A percentile compares a stretch with the other conserved stretches of the same genome.
phyloP scores from a whole-genome alignment of 2,888 invertebrate species.

The Drymonia ruficornis region DNA sequence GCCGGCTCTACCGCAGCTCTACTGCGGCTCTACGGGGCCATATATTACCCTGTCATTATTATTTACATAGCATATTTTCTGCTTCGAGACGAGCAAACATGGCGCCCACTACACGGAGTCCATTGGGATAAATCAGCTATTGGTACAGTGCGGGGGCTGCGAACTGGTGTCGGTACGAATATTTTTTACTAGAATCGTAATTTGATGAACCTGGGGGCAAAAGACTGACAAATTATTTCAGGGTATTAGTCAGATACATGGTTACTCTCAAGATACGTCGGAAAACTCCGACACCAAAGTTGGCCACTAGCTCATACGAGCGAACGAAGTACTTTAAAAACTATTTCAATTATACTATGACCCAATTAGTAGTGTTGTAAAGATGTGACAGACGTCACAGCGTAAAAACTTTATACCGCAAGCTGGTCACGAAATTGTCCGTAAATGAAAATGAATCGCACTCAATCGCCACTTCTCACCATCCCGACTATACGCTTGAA shows the following conservation, averaged over 20 bases:
- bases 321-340: too few species aligned
- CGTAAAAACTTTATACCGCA: too few species aligned
- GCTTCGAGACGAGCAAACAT: conserved; percentile 38
- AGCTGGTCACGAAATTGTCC: too few species aligned
- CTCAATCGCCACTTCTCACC: not conserved
- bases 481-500: conserved; percentile 26
- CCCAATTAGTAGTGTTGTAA: too few species aligned
- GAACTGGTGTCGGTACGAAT: conserved; percentile 7
- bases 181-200: not conserved
- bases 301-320: too few species aligned
- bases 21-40: too few species aligned
- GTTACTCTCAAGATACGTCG: too few species aligned
- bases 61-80: conserved; percentile 61
- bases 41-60: conserved; percentile 45
- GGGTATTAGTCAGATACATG: too few species aligned
- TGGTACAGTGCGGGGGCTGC: conserved; percentile 14
- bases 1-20: conserved; percentile 12
- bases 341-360: too few species aligned
- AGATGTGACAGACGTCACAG: too few species aligned
- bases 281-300: too few species aligned
- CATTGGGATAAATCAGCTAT: conserved; percentile 43
- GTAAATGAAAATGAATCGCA: not conserved
- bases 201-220: not conserved
- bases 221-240: too few species aligned
- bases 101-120: conserved; percentile 34